Base-by-base conservation (phyloP, 2,797 vertebrate species). In the Eospalax fontanierii region DNA sequence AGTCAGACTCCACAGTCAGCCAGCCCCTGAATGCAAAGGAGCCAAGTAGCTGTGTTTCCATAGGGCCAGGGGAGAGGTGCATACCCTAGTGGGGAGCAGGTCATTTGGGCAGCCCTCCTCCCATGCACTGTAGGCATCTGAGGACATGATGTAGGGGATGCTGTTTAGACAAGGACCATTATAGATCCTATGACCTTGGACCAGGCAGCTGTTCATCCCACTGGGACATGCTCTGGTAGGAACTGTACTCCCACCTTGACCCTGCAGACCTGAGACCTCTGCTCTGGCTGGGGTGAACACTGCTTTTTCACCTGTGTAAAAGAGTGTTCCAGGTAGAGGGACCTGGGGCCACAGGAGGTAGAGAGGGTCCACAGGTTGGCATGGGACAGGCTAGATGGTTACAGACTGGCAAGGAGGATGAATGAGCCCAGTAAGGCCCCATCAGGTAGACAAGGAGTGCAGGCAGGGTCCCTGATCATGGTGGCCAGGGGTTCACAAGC, bases 361-460 rank as follows among this genome's bases (percentile, higher is more conserved):
- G 28, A 26, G 16, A 8, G 18, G 14, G 24, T 15, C 76, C 43
- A 6, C 0, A 2, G 0, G n/a, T 5, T 16, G 18, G 6, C 35
- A 22, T 0, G 8, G 19, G 2, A 21, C 10, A 1, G 9, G 6
- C 26, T 71, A 33, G 35, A 9, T 22, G 1, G 68, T 26, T 11
- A 35, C 0, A 0, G 10, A 4, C 4, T 4, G 46, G 71, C 12
- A 46, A 18, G 81, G 59, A 35, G 21, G 4, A 24, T 9, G 40
- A 14, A 6, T 22, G 4, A 30, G 38, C 68, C n/a, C 24, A 14
- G 66, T 22, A 15, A 38, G 75, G 10, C 26, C 50, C 26, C 0
- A 0, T 26, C 26, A 12, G 66, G 68, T 46, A 66, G 6, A 2
- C 1, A 8, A 91, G 24, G 24, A 40, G 35, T 11, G 3, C 50